phyloP scores from a whole-genome alignment of 2,888 invertebrate genomes.

The Ametastegia equiseti region DNA sequence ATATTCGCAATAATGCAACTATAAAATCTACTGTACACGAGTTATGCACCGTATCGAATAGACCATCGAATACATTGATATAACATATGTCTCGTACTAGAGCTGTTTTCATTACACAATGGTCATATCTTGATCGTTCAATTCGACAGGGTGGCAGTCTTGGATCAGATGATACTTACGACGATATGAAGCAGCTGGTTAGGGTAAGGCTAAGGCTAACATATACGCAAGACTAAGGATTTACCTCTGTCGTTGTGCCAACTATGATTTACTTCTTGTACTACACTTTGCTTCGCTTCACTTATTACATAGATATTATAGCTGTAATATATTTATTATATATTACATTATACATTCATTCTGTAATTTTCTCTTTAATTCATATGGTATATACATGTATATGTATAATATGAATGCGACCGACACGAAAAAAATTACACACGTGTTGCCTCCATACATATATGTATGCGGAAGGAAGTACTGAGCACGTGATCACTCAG shows the following conservation, averaged over 20 bases:
- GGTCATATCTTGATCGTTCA: constrained; percentile 31
- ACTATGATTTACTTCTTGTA: constrained; percentile 19
- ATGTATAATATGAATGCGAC: background rate
- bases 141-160: constrained; percentile 79
- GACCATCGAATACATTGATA: background rate
- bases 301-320: constrained; percentile 7
- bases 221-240: constrained; percentile 31
- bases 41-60: background rate
- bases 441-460: background rate
- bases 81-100: background rate
- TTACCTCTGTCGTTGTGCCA: constrained; percentile 23
- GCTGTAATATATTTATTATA: background rate
- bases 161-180: constrained; percentile 82
- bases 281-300: constrained; percentile 19
- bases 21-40: background rate
- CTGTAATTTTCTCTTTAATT: background rate
- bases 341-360: background rate
- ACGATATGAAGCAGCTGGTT: constrained; percentile 82
- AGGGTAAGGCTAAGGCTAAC: constrained; percentile 75
- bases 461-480: background rate
- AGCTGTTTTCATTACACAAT: constrained; percentile 11
- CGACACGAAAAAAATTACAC: background rate
- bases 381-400: background rate
- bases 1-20: background rate
- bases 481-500: background rate